These are phyloP conservation scores for Vidua macroura DNA, from an alignment of 2,113 vertebrate genomes.

Conservation along the genomic window DNA sequence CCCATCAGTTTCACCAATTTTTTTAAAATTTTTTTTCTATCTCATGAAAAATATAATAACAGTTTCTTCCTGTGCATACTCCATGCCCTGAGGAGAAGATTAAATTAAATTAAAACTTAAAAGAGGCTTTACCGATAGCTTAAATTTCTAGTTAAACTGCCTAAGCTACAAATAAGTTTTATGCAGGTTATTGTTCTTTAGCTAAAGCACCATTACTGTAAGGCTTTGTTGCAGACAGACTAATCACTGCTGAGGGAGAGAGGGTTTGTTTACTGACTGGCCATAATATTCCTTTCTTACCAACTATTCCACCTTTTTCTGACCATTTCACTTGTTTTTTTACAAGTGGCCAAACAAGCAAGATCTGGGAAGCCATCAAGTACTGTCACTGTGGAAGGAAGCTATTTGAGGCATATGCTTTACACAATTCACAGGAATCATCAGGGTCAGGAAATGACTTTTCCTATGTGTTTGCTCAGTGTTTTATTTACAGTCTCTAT, in stretches of 20 bases:
- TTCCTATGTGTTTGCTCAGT: neutral
- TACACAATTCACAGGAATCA: neutral
- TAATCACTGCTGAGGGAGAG: neutral
- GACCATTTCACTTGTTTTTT: neutral
- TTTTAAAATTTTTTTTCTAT: neutral
- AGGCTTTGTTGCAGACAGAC: neutral
- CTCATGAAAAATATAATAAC: neutral
- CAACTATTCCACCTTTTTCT: neutral
- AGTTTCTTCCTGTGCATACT: constrained; percentile 1
- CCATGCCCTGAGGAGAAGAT: neutral
- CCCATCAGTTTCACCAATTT: neutral
- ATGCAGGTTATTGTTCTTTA: neutral
- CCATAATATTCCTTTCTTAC: neutral
- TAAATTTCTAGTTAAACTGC: constrained; percentile 2
- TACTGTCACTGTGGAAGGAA: neutral
- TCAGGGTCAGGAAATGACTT: neutral
- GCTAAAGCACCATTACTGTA: neutral
- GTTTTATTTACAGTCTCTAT: fast-evolving
- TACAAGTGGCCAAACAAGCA: neutral
- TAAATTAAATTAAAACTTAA: constrained; percentile 42
- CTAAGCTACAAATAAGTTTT: neutral
- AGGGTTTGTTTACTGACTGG: neutral
- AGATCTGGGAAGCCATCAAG: neutral
- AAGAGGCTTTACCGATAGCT: neutral
- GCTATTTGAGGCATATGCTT: neutral